Evolutionary conservation across 2,113 vertebrate genomes (phyloP), one percentile per base, ranked within the genome.

Genomic region (Alligator sinensis): DNA sequence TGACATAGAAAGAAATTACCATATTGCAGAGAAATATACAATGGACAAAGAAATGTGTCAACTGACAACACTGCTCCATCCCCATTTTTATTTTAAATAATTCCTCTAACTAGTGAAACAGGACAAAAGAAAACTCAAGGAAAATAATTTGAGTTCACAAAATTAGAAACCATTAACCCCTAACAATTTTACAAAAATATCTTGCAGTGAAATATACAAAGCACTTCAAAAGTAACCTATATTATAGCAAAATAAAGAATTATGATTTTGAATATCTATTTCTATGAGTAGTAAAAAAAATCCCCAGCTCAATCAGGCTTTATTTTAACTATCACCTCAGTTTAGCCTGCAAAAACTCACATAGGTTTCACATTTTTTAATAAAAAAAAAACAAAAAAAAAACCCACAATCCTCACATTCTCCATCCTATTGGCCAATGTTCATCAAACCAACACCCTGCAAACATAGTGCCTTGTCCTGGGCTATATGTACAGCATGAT

Each of bases 51-150:
- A 68, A 9, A 83, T 61, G 83, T 27, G 54, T 75, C 30, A 84
- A 64, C 15, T 94, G 59, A 82, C 14, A 83, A 87, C 13, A 76
- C 70, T 68, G 24, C 84, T 72, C n/a, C 14, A 47, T 47, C 47
- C 47, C 47, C 47, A 47, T 47, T 91, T 93, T 64, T n/a, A 30
- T 24, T 82, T 30, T 86, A 28, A 38, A 82, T 88, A 91, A 82
- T 25, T 11, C 19, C 4, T 63, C 38, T 30, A 91, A 58, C 1
- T n/a, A 60, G 59, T 19, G 6, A 64, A 82, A 92, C 0, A 88
- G 38, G 72, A 14, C 1, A 5, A 80, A 89, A 80, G 47, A 77
- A 92, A 86, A 88, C 57, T 80, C 34, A 82, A 77, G 25, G 14
- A 79, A 80, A 0, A 4, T 64, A 1, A 38, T n/a, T 2, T 76